Base-by-base conservation (phyloP, 2,797 vertebrate species). In the Lepidocolaptes lacrymiger region DNA sequence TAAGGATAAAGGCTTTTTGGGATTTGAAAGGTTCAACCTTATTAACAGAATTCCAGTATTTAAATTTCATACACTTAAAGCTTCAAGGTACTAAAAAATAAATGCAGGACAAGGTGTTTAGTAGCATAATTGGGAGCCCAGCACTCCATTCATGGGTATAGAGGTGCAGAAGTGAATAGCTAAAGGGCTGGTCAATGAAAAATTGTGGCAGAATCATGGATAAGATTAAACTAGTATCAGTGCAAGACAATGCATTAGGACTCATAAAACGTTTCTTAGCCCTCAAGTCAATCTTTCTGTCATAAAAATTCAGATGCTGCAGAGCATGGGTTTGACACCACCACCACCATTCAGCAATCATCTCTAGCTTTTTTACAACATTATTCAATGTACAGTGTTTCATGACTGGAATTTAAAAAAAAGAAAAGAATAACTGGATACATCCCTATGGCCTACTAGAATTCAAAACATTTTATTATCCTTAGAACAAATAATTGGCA, bases 141-240 rank as follows among this genome's bases (percentile, higher is more conserved):
- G 55, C 16, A n/a, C 28, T 52, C 27, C 43, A 20, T 37, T 56
- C 6, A 6, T 2, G 14, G 43, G 34, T 55, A 56, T 2, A 23
- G 61, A 69, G 56, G 24, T 1, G 1, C 39, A 71, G 34, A 80
- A 77, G 16, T 12, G 16, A 89, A 58, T 22, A 23, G 14, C 7
- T 8, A 1, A 66, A 77, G 14, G n/a, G 23, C 16, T 18, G 4
- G 19, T 44, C 48, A 74, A 62, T 2, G 3, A 73, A 79, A 71
- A 72, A 44, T 1, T 32, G 24, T 21, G 28, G 43, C 30, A 76
- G 34, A 92, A 41, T 14, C 3, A 0, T 0, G 0, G 15, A 12
- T 12, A 52, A 56, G 26, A 54, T 36, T 23, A 49, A 83, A 80
- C 18, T 39, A 18, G 3, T 6, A 49, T 9, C 30, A 32, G 46